A percentile compares a stretch with the other conserved stretches of the same genome.
Conservation (phyloP, 2,797 vertebrate genomes). For the Galagoides demidoff region DNA sequence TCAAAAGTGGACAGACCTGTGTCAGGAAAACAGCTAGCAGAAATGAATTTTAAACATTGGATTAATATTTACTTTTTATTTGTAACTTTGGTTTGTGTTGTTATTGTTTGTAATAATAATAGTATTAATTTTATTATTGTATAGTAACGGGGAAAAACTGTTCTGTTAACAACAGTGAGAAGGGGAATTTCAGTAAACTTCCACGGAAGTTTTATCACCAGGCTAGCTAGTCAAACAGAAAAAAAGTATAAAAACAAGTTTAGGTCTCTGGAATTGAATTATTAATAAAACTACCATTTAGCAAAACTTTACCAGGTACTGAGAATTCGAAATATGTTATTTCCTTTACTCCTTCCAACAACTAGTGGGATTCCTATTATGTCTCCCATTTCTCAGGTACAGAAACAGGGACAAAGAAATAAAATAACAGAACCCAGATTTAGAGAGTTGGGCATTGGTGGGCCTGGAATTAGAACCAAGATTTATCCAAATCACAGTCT, state of each 20-base stretch:
- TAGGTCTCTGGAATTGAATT: constrained; percentile 22
- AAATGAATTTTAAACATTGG: constrained; percentile 68
- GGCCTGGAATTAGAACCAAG: not conserved
- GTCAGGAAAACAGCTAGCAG: constrained; percentile 76
- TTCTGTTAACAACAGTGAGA: not conserved
- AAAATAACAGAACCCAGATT: not conserved
- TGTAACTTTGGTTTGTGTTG: constrained; percentile 50
- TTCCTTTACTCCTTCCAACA: constrained; percentile 6
- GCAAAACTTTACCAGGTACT: not conserved
- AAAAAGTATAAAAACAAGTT: not conserved
- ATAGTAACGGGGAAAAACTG: not conserved
- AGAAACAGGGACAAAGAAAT: constrained; percentile 8
- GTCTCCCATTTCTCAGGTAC: not conserved
- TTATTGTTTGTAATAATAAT: constrained; percentile 47
- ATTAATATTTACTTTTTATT: constrained; percentile 62
- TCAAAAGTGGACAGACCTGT: constrained; percentile 52
- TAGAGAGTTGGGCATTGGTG: not conserved
- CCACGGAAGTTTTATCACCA: constrained; percentile 3
- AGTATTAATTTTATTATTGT: constrained; percentile 39
- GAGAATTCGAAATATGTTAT: constrained; percentile 52
- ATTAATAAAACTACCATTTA: not conserved
- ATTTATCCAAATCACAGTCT: not conserved
- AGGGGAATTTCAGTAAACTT: constrained; percentile 28
- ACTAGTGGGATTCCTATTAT: not conserved
- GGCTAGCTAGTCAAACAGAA: constrained; percentile 21